A percentile compares a stretch with the other conserved stretches of the same genome.
These are phyloP conservation scores for Oncorhynchus kisutch DNA, from an alignment of 2,113 vertebrate genomes.

Conservation along the genomic window DNA sequence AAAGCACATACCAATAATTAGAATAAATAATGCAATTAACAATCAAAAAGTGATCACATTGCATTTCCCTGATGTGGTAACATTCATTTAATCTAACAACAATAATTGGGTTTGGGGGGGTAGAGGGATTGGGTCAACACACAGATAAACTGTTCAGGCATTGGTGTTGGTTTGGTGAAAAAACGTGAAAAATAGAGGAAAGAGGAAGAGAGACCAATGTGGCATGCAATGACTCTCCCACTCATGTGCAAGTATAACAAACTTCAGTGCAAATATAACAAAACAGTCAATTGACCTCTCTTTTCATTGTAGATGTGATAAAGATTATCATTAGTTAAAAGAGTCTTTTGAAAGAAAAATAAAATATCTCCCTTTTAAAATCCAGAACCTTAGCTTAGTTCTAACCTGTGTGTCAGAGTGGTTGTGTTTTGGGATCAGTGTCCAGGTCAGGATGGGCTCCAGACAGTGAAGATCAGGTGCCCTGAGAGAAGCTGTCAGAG, in stretches of 20 bases:
- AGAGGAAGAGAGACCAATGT: background rate
- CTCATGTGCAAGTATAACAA: no score
- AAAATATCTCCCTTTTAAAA: background rate
- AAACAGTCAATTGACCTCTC: background rate
- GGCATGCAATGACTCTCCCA: background rate
- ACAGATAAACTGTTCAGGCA: background rate
- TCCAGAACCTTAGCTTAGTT: background rate
- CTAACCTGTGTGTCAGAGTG: constrained; percentile 20
- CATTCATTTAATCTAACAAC: background rate
- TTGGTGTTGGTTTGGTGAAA: background rate
- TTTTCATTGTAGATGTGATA: background rate
- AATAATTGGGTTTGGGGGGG: no score
- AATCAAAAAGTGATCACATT: no score
- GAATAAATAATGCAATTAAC: no score
- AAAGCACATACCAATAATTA: no score
- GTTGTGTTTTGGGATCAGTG: background rate
- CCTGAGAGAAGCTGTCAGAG: constrained; percentile 16
- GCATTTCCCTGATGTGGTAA: background rate
- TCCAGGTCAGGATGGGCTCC: background rate
- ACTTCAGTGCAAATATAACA: background rate
- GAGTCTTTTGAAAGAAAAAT: background rate
- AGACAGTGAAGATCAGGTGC: constrained; percentile 19
- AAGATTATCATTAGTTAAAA: background rate
- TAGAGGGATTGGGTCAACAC: no score
- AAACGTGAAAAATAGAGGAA: background rate